phyloP scores from a whole-genome alignment of 2,797 vertebrate species.

The Catharus ustulatus region DNA sequence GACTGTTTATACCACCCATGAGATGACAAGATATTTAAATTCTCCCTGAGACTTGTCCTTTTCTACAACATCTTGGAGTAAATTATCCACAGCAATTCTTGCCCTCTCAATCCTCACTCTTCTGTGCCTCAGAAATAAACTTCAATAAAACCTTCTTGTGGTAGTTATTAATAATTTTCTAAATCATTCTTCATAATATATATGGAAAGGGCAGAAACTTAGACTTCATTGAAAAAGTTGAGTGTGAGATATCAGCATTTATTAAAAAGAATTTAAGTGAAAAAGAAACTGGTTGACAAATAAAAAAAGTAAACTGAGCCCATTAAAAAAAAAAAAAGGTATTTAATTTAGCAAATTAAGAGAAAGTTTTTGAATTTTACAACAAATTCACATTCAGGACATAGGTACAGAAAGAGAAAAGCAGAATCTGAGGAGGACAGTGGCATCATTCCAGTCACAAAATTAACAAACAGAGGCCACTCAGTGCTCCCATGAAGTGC shows the following conservation, averaged over 20 bases:
- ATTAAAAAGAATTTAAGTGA: background rate
- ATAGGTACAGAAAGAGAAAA: background rate
- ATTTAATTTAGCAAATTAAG: background rate
- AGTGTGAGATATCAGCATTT: background rate
- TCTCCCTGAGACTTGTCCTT: background rate
- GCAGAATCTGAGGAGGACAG: background rate
- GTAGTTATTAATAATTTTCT: background rate
- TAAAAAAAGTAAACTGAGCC: background rate
- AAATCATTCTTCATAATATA: background rate
- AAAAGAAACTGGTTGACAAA: background rate
- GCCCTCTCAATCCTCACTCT: background rate
- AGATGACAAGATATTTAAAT: background rate
- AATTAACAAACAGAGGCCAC: background rate
- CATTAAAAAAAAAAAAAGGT: background rate
- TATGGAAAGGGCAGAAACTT: background rate
- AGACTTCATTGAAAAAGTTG: background rate
- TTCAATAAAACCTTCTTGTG: accelerated
- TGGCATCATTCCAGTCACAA: background rate
- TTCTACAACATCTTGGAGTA: background rate
- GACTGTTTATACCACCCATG: background rate
- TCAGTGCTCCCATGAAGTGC: background rate
- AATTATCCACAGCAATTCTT: background rate
- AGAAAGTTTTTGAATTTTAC: accelerated
- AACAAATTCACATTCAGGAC: background rate
- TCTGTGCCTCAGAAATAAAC: background rate